phyloP scores from a whole-genome alignment of 2,888 invertebrate genomes.

The Agrochola macilenta region DNA sequence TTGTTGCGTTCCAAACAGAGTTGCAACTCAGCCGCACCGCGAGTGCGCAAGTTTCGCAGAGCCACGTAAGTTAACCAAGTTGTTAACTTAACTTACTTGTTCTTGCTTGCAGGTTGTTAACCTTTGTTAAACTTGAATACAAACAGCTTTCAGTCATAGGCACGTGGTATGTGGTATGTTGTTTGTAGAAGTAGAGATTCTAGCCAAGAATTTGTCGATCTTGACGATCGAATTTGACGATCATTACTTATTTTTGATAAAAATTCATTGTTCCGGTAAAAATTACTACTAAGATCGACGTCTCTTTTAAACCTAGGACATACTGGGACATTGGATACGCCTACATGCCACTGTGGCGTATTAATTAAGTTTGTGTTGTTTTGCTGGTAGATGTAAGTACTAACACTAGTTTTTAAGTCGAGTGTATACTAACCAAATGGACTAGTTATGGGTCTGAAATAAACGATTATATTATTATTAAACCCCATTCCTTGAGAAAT shows the following conservation, averaged over 20 bases:
- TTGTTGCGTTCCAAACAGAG: slow-evolving; percentile 14
- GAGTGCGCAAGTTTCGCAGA: slow-evolving; percentile 14
- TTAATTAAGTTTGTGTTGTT: too few relatives aligned
- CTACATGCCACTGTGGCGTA: too few relatives aligned
- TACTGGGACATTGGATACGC: too few relatives aligned
- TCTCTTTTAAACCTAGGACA: too few relatives aligned
- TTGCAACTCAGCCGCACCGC: neutral
- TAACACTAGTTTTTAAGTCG: too few relatives aligned
- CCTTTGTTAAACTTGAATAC: slow-evolving; percentile 15
- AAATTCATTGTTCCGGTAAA: neutral
- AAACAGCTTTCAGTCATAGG: neutral
- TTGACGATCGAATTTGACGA: neutral
- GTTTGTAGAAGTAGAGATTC: neutral
- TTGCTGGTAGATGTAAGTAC: too few relatives aligned
- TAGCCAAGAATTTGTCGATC: neutral
- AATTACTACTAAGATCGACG: neutral
- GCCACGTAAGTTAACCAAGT: slow-evolving; percentile 38
- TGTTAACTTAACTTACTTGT: slow-evolving; percentile 33
- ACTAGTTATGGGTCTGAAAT: too few relatives aligned
- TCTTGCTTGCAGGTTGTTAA: slow-evolving; percentile 38
- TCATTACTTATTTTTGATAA: neutral
- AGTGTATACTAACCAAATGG: too few relatives aligned
- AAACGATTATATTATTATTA: too few relatives aligned
- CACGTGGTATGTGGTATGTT: neutral
- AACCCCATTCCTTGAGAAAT: neutral